phyloP scores from a whole-genome alignment of 1,140 invertebrate species.

The Sweltsa coloradensis region DNA sequence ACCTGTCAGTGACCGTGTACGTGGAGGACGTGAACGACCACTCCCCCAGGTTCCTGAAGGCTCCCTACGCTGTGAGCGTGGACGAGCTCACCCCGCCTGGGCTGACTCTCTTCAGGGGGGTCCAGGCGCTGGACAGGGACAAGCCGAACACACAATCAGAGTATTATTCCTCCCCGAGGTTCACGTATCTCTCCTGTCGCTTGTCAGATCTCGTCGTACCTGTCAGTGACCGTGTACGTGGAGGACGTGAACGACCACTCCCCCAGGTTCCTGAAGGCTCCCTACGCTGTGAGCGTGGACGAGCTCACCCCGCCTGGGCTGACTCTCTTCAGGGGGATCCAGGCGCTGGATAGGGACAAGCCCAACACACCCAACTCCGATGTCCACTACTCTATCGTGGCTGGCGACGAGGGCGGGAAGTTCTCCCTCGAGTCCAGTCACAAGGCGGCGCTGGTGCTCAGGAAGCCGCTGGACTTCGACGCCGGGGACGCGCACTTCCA shows the following conservation, averaged over 20 bases:
- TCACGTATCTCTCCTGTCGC: too few species aligned
- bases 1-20: slow-evolving; percentile 69
- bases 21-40: slow-evolving; percentile 79
- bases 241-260: neutral
- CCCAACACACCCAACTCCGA: slow-evolving; percentile 83
- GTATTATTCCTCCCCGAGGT: too few species aligned
- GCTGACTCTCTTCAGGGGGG: slow-evolving; percentile 66
- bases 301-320: slow-evolving; percentile 39
- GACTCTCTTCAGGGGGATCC: slow-evolving; percentile 68
- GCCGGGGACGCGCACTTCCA: slow-evolving; percentile 59
- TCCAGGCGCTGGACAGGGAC: slow-evolving; percentile 65
- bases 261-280: neutral
- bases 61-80: slow-evolving; percentile 62
- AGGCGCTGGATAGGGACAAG: slow-evolving; percentile 68
- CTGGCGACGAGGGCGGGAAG: slow-evolving; percentile 58
- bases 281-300: neutral
- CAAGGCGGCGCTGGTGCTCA: slow-evolving; percentile 56
- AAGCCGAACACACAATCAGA: slow-evolving; percentile 80
- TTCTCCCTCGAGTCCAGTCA: slow-evolving; percentile 65
- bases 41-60: slow-evolving; percentile 54
- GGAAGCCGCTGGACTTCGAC: slow-evolving; percentile 65
- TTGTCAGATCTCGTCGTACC: too few species aligned
- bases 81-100: slow-evolving; percentile 67
- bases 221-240: neutral
- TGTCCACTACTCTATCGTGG: slow-evolving; percentile 66